Evolutionary conservation across 1,140 invertebrate species (phyloP), one percentile per base, ranked within the genome.

Genomic region (Drosophila willistoni): DNA sequence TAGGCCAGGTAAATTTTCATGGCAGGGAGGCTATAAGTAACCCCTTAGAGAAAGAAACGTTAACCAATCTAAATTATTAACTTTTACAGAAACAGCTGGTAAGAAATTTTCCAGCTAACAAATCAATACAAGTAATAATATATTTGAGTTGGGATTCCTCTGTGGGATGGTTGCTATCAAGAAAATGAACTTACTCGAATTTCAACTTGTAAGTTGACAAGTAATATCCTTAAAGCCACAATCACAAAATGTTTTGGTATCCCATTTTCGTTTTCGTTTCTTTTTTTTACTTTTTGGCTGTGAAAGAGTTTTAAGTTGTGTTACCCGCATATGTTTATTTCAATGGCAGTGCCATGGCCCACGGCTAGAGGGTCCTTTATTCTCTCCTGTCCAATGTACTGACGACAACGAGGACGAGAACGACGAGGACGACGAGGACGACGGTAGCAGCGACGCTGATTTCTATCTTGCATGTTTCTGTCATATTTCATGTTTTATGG

Each of bases 401-500:
- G 57, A 19, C 44, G 64, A 42, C 51, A 7, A 29, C 29, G 6
- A 29, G 29, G 6, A 29, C 29, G 29, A 29, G 29, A 3, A 25
- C 59, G 59, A 64, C 55, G 54, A 25, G 61, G 25, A 60, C 44
- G 62, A 47, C 66, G 29, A 62, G 22, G 22, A 25, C 54, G 44
- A 77, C 47, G 55, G 66, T 60, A 51, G 72, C 42, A 42, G 66
- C 19, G 69, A 39, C 69, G 47, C 69, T 79, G 76, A 79, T 79
- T 78, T 60, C 75, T 79, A 78, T 72, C 69, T 78, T 47, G 75
- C 64, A 78, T 79, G 75, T 62, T 77, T 63, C 68, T 77, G 75
- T 73, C 76, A 79, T 79, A 78, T 78, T 79, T 79, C 68, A 79
- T 64, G 66, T 73, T 78, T 79, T 71, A 77, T 73, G 68, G 77